These are phyloP conservation scores for Lasius fuliginosus DNA, from an alignment of 2,888 invertebrate species.

Conservation along the genomic window DNA sequence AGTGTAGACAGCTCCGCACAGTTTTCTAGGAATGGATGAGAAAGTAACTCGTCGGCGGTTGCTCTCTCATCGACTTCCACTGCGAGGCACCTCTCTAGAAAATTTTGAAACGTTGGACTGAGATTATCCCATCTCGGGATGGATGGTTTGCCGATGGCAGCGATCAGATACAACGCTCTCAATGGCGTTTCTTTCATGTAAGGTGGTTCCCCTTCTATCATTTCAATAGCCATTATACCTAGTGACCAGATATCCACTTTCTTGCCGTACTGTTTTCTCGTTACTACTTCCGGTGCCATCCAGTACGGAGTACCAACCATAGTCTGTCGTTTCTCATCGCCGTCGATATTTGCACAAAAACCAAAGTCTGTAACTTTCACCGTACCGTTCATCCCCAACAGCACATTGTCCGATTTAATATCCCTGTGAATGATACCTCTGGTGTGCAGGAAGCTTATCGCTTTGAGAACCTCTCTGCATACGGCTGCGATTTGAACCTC, in stretches of 20 bases:
- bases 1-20: conserved; percentile 94
- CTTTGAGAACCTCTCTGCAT: conserved; percentile 95
- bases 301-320: conserved; percentile 99
- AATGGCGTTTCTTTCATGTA: conserved; percentile 98
- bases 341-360: conserved; percentile 98
- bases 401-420: conserved; percentile 98
- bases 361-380: conserved; percentile 99
- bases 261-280: conserved; percentile 97
- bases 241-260: conserved; percentile 98
- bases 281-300: conserved; percentile 99
- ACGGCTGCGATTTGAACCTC: conserved; percentile 99
- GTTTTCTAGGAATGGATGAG: conserved; percentile 92
- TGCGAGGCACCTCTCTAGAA: conserved; percentile 95
- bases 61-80: conserved; percentile 93
- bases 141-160: conserved; percentile 97
- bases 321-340: conserved; percentile 97
- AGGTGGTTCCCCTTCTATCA: conserved; percentile 99
- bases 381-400: conserved; percentile 96
- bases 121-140: conserved; percentile 94
- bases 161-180: conserved; percentile 97
- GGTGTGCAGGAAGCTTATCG: conserved; percentile 95
- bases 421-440: conserved; percentile 97
- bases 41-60: conserved; percentile 92
- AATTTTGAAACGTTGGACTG: conserved; percentile 92
- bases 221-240: conserved; percentile 99